Base-by-base conservation (phyloP, 2,797 vertebrate genomes). In the Phrynocephalus vlangalii region DNA sequence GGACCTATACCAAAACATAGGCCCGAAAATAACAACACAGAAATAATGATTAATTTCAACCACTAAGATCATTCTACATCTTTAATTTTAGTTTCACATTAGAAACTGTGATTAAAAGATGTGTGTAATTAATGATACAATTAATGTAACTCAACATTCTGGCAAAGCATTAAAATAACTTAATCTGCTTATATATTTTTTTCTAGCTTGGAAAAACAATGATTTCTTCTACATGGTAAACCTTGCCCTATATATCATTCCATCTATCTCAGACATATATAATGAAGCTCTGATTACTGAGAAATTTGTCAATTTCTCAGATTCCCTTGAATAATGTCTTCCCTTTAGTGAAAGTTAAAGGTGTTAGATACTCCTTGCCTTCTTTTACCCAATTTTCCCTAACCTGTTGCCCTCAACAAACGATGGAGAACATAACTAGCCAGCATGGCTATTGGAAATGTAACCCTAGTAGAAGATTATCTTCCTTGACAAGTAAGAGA, bases 271-370 rank as follows among this genome's bases (percentile, higher is more conserved):
- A 86, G 78, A 73, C 56, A 60, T 73, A 3, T 38, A 44, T 63
- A 92, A 80, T 18, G 22, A 18, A 83, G 79, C 87, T 92, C 82
- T 86, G 87, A 71, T 88, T 91, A 89, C 88, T 88, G 86, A 3
- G 26, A 33, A 52, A 28, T 56, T 20, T 75, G 6, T 50, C 48
- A 91, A 84, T 94, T 92, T 90, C 93, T 94, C 92, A 83, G 83
- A 86, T 48, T 89, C 0, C 24, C 77, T 83, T 86, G 52, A 88
- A 84, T 22, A 93, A 89, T 79, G 88, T 44, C 89, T 85, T 50
- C 71, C 88, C 0, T 38, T 75, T 60, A 84, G 72, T 11, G 7
- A 67, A 52, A 87, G 71, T 66, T 79, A 88, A 44, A 84, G 38
- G 85, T 38, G 20, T 76, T 92, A 93, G 86, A 79, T 88, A 79